Evolutionary conservation across 2,797 vertebrate genomes (phyloP), one percentile per base, ranked within the genome.

Genomic region (Enteromius paludinosus): DNA sequence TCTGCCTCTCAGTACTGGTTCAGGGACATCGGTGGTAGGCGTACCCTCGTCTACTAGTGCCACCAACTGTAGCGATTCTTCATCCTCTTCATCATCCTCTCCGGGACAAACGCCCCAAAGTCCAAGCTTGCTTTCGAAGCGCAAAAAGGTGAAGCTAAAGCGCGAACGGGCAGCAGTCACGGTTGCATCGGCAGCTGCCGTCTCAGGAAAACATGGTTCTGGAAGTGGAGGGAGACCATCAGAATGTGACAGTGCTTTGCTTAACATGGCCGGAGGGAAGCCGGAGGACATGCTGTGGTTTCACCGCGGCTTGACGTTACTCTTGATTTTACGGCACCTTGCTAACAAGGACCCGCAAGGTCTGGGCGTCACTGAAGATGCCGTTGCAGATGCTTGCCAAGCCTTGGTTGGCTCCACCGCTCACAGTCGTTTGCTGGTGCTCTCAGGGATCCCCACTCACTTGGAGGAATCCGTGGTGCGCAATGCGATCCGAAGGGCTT

Each of bases 201-300:
- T 96, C 0, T 95, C 96, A 0, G 96, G 96, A 54, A 99, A 98
- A 86, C 93, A 96, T 0, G 93, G 94, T 41, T 90, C 94, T 0
- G 88, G 95, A 35, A 94, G 95, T 0, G 89, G 90, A 2, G 89
- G 95, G 1, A 94, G 95, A 11, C 70, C 95, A 0, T 91, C 93
- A 0, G 98, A 98, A 23, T 93, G 96, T 0, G 97, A 98, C 35
- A 84, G 96, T 0, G 80, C 96, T 0, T 84, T 98, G 84, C 93
- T 99, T 76, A 98, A 95, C 89, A 97, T 99, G 28, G 96, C 96
- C 0, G 97, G 96, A 0, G 95, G 97, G 89, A 99, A 99, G 85
- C 98, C 98, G 0, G 98, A 99, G 91, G 98, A 99, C 88, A 98
- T 99, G 97, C 86, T 99, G 14, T 99, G 98, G 98, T 99, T 99